Conservation (phyloP, 2,888 invertebrate genomes). For the Patella depressa region DNA sequence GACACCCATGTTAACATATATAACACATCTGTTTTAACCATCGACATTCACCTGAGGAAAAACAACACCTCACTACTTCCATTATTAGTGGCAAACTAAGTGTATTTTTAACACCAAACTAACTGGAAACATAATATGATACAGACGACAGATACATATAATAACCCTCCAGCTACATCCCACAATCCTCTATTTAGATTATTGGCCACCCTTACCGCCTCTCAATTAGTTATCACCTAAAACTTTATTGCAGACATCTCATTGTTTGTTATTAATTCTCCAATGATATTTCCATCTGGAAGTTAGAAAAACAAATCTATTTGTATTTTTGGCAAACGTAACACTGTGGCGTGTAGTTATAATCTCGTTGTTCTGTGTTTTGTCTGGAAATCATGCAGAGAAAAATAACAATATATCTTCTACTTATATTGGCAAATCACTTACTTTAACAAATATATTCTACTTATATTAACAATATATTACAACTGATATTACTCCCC, state of each 20-base stretch:
- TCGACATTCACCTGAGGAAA: background rate
- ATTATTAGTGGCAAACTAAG: background rate
- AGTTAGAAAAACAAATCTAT: conserved; percentile 11
- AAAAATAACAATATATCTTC: conserved; percentile 9
- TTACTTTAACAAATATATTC: too few species aligned
- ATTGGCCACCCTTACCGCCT: background rate
- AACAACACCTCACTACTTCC: background rate
- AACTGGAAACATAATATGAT: background rate
- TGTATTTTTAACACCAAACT: background rate
- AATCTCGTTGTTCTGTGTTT: conserved; percentile 1
- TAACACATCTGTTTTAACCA: background rate
- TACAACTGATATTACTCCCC: too few species aligned
- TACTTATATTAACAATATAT: too few species aligned
- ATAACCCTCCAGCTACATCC: too few species aligned
- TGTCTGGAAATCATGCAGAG: conserved; percentile 5
- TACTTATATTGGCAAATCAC: background rate
- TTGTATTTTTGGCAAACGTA: background rate
- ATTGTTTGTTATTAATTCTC: conserved; percentile 1
- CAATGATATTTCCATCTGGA: conserved; percentile 11
- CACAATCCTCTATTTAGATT: background rate
- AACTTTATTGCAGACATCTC: conserved; percentile 1
- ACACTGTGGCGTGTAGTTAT: background rate
- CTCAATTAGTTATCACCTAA: background rate
- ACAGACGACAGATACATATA: background rate
- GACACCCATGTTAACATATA: conserved; percentile 5